Conservation (phyloP, 2,797 vertebrate species). For the Aratinga solstitialis region DNA sequence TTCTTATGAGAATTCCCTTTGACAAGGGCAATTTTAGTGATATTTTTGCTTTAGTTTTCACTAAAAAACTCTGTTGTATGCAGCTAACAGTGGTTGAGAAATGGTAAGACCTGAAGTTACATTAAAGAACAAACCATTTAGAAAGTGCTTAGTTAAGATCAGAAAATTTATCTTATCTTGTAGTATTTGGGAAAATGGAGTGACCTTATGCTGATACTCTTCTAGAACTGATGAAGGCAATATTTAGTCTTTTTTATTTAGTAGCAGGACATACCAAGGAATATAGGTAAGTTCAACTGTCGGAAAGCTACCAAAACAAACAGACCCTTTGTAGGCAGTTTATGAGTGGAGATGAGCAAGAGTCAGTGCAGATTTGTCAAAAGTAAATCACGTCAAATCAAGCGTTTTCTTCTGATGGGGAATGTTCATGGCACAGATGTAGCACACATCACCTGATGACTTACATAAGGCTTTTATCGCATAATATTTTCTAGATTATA, state of each 20-base stretch:
- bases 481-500: not conserved
- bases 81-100: not conserved
- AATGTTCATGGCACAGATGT: not conserved
- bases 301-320: not conserved
- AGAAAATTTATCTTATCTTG: not conserved
- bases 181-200: not conserved
- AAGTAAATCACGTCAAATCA: not conserved
- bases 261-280: not conserved
- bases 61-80: not conserved
- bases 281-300: not conserved
- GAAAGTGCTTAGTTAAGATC: not conserved
- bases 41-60: not conserved
- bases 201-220: not conserved
- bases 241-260: not conserved
- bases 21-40: not conserved
- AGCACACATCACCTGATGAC: not conserved
- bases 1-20: not conserved
- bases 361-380: not conserved
- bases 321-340: not conserved
- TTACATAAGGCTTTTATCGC: not conserved
- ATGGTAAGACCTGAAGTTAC: not conserved
- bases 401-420: fast-evolving
- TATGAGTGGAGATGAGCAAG: not conserved
- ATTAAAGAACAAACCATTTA: not conserved
- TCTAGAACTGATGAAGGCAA: not conserved